Conservation (phyloP, 2,888 invertebrate species). For the Aspidiotus destructor region DNA sequence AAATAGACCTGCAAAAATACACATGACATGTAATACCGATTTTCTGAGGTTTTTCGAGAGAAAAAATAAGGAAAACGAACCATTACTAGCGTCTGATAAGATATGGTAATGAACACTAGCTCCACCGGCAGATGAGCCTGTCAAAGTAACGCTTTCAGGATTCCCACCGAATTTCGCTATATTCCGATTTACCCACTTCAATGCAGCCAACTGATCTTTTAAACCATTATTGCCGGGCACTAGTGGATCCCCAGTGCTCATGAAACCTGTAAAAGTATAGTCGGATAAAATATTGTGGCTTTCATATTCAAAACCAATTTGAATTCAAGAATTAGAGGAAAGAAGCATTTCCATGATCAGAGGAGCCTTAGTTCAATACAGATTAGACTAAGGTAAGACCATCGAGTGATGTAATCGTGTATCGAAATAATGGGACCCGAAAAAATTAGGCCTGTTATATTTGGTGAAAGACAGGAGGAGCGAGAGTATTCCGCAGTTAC, state of each 20-base stretch:
- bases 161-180: constrained; percentile 14
- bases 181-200: constrained; percentile 8
- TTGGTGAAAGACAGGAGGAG: no score
- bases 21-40: background rate
- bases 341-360: no score
- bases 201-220: background rate
- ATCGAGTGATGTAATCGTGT: no score
- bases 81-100: constrained; percentile 8
- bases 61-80: background rate
- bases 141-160: constrained; percentile 7
- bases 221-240: constrained; percentile 13
- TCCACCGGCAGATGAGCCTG: background rate
- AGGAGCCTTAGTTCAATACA: no score
- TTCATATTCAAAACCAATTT: background rate
- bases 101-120: constrained; percentile 4
- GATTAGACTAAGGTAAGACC: no score
- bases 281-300: background rate
- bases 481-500: background rate
- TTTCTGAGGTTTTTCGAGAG: background rate
- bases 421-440: background rate
- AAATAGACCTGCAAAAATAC: background rate
- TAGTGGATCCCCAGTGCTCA: constrained; percentile 13
- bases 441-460: background rate
- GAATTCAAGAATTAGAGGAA: no score
- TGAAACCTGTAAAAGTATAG: constrained; percentile 6